Base-by-base conservation (phyloP, 2,113 vertebrate genomes). In the Rhineura floridana region DNA sequence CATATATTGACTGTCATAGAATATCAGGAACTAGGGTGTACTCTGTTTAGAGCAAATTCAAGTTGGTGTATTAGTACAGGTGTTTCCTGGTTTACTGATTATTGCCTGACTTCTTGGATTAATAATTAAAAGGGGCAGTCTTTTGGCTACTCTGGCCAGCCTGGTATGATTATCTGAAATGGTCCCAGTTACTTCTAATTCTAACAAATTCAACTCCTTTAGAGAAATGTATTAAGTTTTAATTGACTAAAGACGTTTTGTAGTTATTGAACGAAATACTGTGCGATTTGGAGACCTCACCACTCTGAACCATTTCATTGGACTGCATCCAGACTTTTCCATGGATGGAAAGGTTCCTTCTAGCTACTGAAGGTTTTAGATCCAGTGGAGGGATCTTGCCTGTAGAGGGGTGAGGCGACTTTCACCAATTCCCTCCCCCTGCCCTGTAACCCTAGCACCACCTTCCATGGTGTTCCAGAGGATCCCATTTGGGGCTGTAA, bases 21-120 rank as follows among this genome's bases (percentile, higher is more conserved):
- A 92, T 85, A 90, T 91, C 91, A 93, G 94, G 93, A 93, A 84
- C 36, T 80, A 75, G 82, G 85, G 50, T 84, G 39, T 92, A 94
- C 91, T 90, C 63, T 91, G 33, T 87, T 95, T 91, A 90, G 39
- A 89, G 50, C 21, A 78, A 91, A 91, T 91, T 94, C 88, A 93
- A 93, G 92, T 94, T 92, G 90, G 28, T 88, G 83, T 88, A 88
- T 93, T 89, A 89, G 90, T 87, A 90, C 87, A 90, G 85, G 81
- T 87, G 93, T 93, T 83, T 95, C 89, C 86, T 90, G 89, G 90
- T 87, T 91, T 88, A 93, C 90, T 93, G 44, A 84, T 91, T 95
- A 90, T 90, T 91, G 93, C 42, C 88, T 65, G 42, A 33, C 44
- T n/a, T 65, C 5, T 63, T 3, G 33, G 82, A 85, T 21, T 87